Conservation (phyloP, 2,113 vertebrate species). For the Amia ocellicauda region DNA sequence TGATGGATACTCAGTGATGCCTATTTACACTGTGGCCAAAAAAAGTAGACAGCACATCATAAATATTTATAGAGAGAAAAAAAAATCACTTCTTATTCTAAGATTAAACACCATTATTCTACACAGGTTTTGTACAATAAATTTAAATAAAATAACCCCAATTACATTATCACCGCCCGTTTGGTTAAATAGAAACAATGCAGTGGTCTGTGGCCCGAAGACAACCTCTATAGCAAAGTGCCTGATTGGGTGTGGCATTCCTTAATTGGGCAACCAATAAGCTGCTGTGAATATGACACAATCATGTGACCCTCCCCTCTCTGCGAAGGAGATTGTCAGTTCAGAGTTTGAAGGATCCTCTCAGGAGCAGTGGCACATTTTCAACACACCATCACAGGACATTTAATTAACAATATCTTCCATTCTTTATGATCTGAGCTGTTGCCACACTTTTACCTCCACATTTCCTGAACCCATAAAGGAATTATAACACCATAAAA, state of each 20-base stretch:
- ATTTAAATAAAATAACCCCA: conserved; percentile 46
- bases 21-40: conserved; percentile 73
- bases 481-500: too few relatives aligned
- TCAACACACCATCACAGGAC: too few relatives aligned
- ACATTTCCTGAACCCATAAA: too few relatives aligned
- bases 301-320: too few relatives aligned
- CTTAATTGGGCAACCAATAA: conserved; percentile 42
- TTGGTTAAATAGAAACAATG: conserved; percentile 42
- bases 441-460: too few relatives aligned
- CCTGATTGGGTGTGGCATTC: conserved; percentile 23
- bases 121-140: conserved; percentile 50
- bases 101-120: conserved; percentile 47
- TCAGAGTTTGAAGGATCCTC: conserved; percentile 26
- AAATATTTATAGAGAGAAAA: conserved; percentile 61
- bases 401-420: too few relatives aligned
- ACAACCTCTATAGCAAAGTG: conserved; percentile 20
- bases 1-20: conserved; percentile 70
- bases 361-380: too few relatives aligned
- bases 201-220: conserved; percentile 39
- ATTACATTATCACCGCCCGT: conserved; percentile 44
- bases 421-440: too few relatives aligned
- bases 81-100: conserved; percentile 58
- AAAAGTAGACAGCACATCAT: conserved; percentile 72
- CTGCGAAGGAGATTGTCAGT: too few relatives aligned
- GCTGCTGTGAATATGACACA: conserved; percentile 23